These are phyloP conservation scores for Lithobates sylvaticus DNA, from an alignment of 2,797 vertebrate genomes.

Conservation along the genomic window DNA sequence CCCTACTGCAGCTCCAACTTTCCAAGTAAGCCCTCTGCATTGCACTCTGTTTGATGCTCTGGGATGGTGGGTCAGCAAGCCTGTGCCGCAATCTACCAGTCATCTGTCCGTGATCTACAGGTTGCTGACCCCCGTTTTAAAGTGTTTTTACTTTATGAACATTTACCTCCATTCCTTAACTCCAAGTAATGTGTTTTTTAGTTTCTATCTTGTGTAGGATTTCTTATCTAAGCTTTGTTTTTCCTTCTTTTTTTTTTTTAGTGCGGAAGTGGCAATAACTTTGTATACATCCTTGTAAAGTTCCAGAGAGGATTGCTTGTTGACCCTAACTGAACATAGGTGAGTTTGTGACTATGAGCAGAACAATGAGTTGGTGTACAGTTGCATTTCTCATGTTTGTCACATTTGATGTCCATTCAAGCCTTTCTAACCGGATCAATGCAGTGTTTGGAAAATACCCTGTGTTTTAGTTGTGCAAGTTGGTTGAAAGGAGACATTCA, in stretches of 20 bases:
- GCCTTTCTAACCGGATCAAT: background rate
- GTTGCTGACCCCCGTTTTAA: too few relatives aligned
- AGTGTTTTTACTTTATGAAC: too few relatives aligned
- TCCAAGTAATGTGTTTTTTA: background rate
- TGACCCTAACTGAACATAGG: background rate
- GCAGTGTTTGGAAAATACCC: background rate
- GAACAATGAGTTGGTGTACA: background rate
- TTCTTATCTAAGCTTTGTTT: background rate
- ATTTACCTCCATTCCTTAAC: background rate
- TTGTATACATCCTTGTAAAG: slow-evolving; percentile 23
- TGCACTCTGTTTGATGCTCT: too few relatives aligned
- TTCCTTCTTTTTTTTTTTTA: background rate
- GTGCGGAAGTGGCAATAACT: slow-evolving; percentile 2
- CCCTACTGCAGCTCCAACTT: too few relatives aligned
- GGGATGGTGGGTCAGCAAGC: too few relatives aligned
- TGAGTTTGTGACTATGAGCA: background rate
- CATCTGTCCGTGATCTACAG: too few relatives aligned
- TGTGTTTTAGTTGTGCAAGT: background rate
- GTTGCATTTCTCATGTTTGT: background rate
- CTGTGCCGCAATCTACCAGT: too few relatives aligned
- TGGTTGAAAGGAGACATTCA: too few relatives aligned
- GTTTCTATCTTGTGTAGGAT: background rate
- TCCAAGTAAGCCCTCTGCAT: too few relatives aligned
- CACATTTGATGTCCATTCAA: background rate
- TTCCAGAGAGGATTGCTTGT: background rate